These are phyloP conservation scores for Solenopsis invicta DNA, from an alignment of 1,140 invertebrate species.

Conservation along the genomic window DNA sequence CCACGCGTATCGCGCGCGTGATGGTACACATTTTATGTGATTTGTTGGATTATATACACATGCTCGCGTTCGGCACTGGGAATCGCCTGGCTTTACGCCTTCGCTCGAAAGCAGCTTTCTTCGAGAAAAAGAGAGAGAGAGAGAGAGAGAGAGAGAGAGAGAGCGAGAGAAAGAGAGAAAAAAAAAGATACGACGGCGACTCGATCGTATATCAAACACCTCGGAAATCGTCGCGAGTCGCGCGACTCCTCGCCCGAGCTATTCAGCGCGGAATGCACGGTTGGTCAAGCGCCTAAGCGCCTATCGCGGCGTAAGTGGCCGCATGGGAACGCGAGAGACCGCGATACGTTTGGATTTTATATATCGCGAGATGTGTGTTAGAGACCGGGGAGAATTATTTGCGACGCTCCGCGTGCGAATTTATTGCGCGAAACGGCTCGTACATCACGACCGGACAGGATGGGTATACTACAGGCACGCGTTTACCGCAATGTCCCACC, in stretches of 20 bases:
- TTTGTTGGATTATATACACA: slow-evolving; percentile 16
- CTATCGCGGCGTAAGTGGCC: background rate
- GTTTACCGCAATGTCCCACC: background rate
- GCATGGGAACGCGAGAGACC: slow-evolving; percentile 6
- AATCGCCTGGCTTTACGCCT: background rate
- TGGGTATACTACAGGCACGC: background rate
- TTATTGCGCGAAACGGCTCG: slow-evolving; percentile 25
- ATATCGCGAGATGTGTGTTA: slow-evolving; percentile 27
- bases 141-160: background rate
- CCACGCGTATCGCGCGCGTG: background rate
- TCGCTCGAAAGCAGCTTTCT: background rate
- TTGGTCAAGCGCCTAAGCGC: background rate
- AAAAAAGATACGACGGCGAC: background rate
- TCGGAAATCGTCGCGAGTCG: slow-evolving; percentile 8
- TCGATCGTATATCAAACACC: slow-evolving; percentile 32
- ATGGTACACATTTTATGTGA: slow-evolving; percentile 19
- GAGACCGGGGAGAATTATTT: slow-evolving; percentile 22
- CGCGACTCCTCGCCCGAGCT: slow-evolving; percentile 13
- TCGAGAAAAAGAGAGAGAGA: no score
- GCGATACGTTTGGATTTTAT: slow-evolving; percentile 30
- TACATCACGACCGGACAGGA: slow-evolving; percentile 10
- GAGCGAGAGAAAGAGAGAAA: background rate
- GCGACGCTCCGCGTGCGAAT: slow-evolving; percentile 10
- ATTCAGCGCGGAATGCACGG: slow-evolving; percentile 9
- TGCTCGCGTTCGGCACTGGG: background rate